These are phyloP conservation scores for Periophthalmodon schlosseri DNA, from an alignment of 2,113 vertebrate species.

Conservation along the genomic window DNA sequence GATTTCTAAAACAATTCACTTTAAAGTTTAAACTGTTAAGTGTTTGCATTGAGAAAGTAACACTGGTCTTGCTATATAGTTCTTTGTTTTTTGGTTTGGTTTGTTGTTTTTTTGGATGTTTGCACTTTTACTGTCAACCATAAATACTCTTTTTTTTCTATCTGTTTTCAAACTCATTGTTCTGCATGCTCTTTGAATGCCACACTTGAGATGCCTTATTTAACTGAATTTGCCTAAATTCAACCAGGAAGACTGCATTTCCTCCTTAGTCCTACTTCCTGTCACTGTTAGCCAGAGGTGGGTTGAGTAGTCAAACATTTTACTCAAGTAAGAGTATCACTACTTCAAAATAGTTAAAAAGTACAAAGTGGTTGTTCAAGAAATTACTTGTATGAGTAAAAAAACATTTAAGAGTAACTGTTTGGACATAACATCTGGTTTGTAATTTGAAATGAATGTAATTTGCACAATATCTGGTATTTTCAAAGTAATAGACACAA, in stretches of 20 bases:
- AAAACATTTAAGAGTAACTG: no score
- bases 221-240: neutral
- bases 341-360: no score
- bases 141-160: neutral
- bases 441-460: no score
- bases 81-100: neutral
- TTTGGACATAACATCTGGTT: no score
- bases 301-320: no score
- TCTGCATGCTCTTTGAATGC: conserved; percentile 42
- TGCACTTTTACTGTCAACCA: conserved; percentile 15
- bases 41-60: neutral
- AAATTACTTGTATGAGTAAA: no score
- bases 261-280: neutral
- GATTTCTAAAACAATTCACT: neutral
- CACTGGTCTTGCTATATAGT: neutral
- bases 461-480: no score
- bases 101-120: conserved; percentile 7
- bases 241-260: neutral
- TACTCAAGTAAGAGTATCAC: no score
- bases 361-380: no score
- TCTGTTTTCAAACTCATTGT: conserved; percentile 6
- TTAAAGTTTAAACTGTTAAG: neutral
- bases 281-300: no score
- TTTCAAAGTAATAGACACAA: no score
- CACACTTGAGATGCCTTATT: neutral